Conservation (phyloP, 2,888 invertebrate species). For the Acanthosepion pharaonis region DNA sequence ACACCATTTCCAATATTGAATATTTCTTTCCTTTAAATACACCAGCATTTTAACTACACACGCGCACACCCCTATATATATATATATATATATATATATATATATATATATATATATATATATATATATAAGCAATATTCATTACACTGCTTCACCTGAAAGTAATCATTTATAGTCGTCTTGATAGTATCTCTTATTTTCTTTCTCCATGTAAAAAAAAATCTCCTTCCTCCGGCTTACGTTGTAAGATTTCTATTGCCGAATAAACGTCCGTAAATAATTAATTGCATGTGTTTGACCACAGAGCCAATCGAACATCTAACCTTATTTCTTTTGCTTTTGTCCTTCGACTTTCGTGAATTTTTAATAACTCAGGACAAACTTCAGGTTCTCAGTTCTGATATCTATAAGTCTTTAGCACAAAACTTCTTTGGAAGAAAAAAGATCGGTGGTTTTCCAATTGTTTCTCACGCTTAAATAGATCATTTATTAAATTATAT, state of each 20-base stretch:
- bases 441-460: background rate
- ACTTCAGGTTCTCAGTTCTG: background rate
- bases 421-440: no score
- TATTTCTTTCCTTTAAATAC: no score
- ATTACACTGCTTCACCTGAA: background rate
- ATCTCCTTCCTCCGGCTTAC: background rate
- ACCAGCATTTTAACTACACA: no score
- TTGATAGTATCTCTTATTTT: background rate
- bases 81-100: conserved; percentile 3
- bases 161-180: background rate
- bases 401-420: background rate
- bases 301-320: background rate
- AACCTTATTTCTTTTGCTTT: background rate
- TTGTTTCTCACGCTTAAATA: background rate
- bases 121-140: background rate
- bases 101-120: background rate
- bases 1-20: no score
- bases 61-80: background rate
- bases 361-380: background rate
- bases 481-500: no score
- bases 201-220: conserved; percentile 4
- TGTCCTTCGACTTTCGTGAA: background rate
- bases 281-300: background rate
- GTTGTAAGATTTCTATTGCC: background rate
- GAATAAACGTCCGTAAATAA: background rate